Percentiles rank a stretch among this genome's conserved stretches.
These are phyloP conservation scores for Cistogaster globosa DNA, from an alignment of 2,888 invertebrate genomes.

Conservation along the genomic window DNA sequence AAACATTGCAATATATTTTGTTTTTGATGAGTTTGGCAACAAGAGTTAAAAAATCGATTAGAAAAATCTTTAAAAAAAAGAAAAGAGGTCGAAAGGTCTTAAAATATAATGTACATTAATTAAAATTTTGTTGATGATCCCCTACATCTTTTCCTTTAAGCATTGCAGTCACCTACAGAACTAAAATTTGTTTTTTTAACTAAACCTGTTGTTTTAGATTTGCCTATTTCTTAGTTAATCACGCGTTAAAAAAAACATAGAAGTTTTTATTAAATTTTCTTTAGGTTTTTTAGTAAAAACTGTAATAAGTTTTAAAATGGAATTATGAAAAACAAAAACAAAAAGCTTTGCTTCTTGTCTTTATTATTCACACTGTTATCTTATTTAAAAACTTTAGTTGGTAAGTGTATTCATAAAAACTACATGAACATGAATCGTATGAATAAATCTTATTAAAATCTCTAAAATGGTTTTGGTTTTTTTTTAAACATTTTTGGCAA, in stretches of 20 bases:
- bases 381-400: constrained; percentile 65
- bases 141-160: not conserved
- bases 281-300: no score
- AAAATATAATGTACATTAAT: not conserved
- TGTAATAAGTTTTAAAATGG: not conserved
- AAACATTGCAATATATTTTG: no score
- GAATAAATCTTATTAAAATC: constrained; percentile 66
- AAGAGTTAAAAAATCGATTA: no score
- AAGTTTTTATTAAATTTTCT: no score
- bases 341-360: constrained; percentile 59
- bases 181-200: not conserved
- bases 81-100: no score
- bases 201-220: not conserved
- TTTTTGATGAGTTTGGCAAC: no score
- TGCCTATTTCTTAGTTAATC: not conserved
- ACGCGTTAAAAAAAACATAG: constrained; percentile 4
- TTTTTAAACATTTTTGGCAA: no score
- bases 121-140: not conserved
- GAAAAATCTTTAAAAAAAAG: no score
- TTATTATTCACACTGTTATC: constrained; percentile 65
- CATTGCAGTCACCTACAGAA: not conserved
- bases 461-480: not conserved
- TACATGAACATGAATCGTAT: constrained; percentile 63
- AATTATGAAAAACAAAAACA: not conserved
- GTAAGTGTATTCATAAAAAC: constrained; percentile 67